These are phyloP conservation scores for Pangasius larnaudii DNA, from an alignment of 2,797 vertebrate species.

Conservation along the genomic window DNA sequence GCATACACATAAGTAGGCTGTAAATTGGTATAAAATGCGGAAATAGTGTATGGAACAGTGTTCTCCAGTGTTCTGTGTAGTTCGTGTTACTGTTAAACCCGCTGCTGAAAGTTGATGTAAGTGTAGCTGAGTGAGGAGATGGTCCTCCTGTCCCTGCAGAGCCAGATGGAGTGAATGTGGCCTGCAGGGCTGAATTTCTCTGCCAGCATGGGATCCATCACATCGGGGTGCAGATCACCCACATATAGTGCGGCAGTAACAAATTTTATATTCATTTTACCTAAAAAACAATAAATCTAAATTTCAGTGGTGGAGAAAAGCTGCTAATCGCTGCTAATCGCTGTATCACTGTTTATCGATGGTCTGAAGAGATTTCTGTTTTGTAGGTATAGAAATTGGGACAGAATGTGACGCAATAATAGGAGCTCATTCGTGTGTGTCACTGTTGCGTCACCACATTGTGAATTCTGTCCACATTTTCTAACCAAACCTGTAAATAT, in stretches of 20 bases:
- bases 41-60: not conserved
- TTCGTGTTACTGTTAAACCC: not conserved
- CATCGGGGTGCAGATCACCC: constrained; percentile 4
- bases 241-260: not conserved
- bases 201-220: not conserved
- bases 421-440: not conserved
- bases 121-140: not conserved
- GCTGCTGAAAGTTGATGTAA: not conserved
- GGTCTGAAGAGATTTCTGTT: not conserved
- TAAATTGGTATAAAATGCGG: not conserved
- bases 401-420: not conserved
- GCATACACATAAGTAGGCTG: not conserved
- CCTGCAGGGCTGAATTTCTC: not conserved
- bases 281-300: not conserved
- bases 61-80: not conserved
- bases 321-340: not conserved
- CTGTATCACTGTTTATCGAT: not conserved
- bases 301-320: not conserved
- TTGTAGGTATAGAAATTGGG: not conserved
- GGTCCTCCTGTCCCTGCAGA: not conserved
- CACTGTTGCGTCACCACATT: too few relatives aligned
- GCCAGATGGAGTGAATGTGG: not conserved
- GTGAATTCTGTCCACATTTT: too few relatives aligned
- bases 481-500: too few relatives aligned
- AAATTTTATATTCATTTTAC: not conserved